A percentile compares a stretch with the other conserved stretches of the same genome.
Evolutionary conservation across 2,888 invertebrate genomes (phyloP).

Genomic region (Cerastoderma edule): DNA sequence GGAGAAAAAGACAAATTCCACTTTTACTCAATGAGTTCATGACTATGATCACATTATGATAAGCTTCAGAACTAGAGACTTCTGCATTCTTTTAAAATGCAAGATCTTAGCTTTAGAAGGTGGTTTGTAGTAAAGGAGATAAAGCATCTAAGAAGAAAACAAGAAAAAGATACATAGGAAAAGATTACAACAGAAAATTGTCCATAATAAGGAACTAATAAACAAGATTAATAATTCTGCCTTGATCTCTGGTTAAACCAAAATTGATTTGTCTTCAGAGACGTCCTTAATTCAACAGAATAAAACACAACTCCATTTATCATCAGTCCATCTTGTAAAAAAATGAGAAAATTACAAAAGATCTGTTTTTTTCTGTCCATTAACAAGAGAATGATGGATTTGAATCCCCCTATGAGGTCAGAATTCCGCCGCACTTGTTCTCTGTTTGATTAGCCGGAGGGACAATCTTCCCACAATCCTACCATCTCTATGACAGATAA

Average conservation of each 20-base stretch:
- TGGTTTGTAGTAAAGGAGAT: too few relatives aligned
- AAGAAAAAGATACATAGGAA: too few relatives aligned
- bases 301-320: slow-evolving; percentile 33
- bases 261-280: slow-evolving; percentile 15
- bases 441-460: slow-evolving; percentile 29
- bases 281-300: slow-evolving; percentile 20
- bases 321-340: slow-evolving; percentile 30
- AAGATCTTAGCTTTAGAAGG: too few relatives aligned
- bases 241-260: slow-evolving; percentile 8
- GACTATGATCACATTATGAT: too few relatives aligned
- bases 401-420: slow-evolving; percentile 45
- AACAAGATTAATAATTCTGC: too few relatives aligned
- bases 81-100: too few relatives aligned
- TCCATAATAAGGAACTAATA: too few relatives aligned
- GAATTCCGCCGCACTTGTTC: slow-evolving; percentile 14
- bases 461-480: slow-evolving; percentile 48
- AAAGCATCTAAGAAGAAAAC: too few relatives aligned
- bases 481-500: slow-evolving; percentile 42
- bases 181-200: too few relatives aligned
- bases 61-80: too few relatives aligned
- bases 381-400: slow-evolving; percentile 53
- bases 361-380: slow-evolving; percentile 52
- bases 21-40: too few relatives aligned
- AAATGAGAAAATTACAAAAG: slow-evolving; percentile 63
- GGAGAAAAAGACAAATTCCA: too few relatives aligned